Evolutionary conservation across 2,113 vertebrate genomes (phyloP).

Genomic region (Coreoperca whiteheadi): DNA sequence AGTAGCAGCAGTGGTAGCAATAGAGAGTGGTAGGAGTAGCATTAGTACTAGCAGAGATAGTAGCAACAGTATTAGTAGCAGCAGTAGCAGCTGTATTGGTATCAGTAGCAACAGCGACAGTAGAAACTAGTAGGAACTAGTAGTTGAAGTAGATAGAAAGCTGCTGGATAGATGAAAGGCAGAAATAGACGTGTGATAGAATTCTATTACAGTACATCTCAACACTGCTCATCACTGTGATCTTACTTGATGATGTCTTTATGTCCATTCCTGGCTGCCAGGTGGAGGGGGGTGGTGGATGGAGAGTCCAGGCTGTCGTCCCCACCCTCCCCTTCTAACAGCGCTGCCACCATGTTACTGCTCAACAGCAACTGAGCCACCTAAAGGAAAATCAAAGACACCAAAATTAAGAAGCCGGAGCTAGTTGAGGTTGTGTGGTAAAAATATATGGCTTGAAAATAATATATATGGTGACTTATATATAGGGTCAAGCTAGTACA

Average conservation of each 20-base stretch:
- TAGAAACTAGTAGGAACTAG: background rate
- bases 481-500: slow-evolving; percentile 20
- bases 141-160: background rate
- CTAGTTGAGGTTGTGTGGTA: background rate
- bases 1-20: too few species aligned
- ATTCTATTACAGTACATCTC: background rate
- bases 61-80: background rate
- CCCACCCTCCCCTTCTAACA: slow-evolving; percentile 90
- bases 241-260: slow-evolving; percentile 94
- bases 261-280: slow-evolving; percentile 96
- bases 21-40: too few species aligned
- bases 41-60: too few species aligned
- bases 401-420: background rate
- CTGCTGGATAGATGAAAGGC: background rate
- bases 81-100: background rate
- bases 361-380: slow-evolving; percentile 94
- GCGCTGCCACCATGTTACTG: slow-evolving; percentile 92
- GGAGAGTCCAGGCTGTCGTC: slow-evolving; percentile 88
- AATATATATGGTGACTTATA: slow-evolving; percentile 17
- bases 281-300: slow-evolving; percentile 92
- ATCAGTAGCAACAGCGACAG: background rate
- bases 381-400: slow-evolving; percentile 72
- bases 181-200: background rate
- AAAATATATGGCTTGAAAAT: slow-evolving; percentile 17
- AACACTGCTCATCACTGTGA: background rate